Evolutionary conservation across 2,888 invertebrate genomes (phyloP).

Genomic region (Brachynemurus nebulosus): DNA sequence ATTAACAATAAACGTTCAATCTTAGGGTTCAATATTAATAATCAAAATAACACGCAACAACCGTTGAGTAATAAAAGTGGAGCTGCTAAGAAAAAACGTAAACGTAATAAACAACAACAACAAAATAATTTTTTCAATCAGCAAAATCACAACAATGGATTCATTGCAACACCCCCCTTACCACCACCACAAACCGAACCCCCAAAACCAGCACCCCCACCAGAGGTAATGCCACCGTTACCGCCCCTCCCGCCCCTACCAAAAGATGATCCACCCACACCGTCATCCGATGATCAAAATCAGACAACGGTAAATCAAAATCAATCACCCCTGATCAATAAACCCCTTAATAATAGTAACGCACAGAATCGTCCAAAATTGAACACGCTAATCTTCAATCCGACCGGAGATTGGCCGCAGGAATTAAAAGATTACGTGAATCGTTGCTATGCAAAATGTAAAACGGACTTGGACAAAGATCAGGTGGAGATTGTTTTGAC

Average conservation of each 20-base stretch:
- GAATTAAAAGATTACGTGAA: conserved; percentile 77
- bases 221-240: conserved; percentile 36
- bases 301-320: conserved; percentile 10
- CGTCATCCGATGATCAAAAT: conserved; percentile 19
- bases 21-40: conserved; percentile 27
- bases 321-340: conserved; percentile 13
- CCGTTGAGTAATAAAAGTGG: conserved; percentile 31
- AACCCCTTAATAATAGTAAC: conserved; percentile 12
- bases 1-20: conserved; percentile 32
- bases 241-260: conserved; percentile 32
- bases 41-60: conserved; percentile 30
- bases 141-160: conserved; percentile 28
- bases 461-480: conserved; percentile 78
- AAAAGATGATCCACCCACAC: conserved; percentile 13
- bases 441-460: conserved; percentile 83
- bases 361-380: conserved; percentile 18
- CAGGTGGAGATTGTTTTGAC: conserved; percentile 89
- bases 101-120: conserved; percentile 49
- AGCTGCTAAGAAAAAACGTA: conserved; percentile 60
- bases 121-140: conserved; percentile 20
- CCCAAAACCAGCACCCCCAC: conserved; percentile 39
- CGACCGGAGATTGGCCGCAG: conserved; percentile 63
- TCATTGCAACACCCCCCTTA: conserved; percentile 32
- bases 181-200: conserved; percentile 35
- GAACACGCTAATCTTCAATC: conserved; percentile 33